Conservation (phyloP, 2,113 vertebrate genomes). For the Ophiodon elongatus region DNA sequence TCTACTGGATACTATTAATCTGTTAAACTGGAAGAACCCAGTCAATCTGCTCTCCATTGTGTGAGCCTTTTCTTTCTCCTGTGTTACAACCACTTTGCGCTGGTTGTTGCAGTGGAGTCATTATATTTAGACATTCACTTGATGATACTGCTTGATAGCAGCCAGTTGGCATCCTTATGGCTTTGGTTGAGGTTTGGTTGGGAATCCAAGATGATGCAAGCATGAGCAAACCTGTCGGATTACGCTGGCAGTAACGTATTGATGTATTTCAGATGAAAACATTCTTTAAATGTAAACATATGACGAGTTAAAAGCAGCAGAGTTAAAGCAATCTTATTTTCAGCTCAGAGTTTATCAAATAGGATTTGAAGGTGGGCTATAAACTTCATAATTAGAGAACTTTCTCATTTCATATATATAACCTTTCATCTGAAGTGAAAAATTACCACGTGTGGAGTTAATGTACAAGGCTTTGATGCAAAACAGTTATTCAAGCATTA, state of each 20-base stretch:
- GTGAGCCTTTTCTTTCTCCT: not conserved
- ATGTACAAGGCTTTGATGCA: not conserved
- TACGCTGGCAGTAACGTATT: not conserved
- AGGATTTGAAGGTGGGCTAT: not conserved
- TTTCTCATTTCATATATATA: not conserved
- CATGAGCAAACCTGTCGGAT: not conserved
- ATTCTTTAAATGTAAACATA: not conserved
- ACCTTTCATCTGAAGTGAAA: slow-evolving; percentile 1
- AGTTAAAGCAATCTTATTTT: not conserved
- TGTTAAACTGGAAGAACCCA: not conserved
- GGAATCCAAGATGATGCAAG: not conserved
- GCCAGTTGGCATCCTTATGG: not conserved
- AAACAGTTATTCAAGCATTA: slow-evolving; percentile 7
- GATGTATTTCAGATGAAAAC: not conserved
- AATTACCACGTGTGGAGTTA: not conserved
- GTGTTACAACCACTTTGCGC: not conserved
- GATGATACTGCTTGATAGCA: not conserved
- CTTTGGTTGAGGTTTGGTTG: not conserved
- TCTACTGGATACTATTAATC: not conserved
- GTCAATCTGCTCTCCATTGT: not conserved
- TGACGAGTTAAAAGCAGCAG: not conserved
- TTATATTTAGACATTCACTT: not conserved
- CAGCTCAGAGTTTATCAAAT: not conserved
- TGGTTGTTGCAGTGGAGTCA: not conserved
- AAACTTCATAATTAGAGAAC: not conserved